Evolutionary conservation across 2,888 invertebrate species (phyloP), one percentile per base, ranked within the genome.

Genomic region (Andrena bicolor): DNA sequence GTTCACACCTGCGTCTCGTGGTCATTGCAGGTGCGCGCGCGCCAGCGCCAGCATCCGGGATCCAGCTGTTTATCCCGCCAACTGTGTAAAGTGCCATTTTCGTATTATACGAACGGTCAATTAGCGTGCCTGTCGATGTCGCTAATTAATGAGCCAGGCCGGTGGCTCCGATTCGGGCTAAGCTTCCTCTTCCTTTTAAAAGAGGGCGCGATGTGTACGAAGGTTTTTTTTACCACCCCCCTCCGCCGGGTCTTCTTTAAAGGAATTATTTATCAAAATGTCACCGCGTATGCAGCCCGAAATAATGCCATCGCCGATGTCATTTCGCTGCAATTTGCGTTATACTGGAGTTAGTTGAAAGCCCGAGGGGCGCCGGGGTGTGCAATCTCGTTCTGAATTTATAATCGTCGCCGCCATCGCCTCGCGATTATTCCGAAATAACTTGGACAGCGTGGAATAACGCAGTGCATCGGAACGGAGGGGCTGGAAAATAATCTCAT

Each of bases 1-100:
- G 64, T 53, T 58, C 64, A 32, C 84, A 86, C 48, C 81, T 86
- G 86, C 41, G 74, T 74, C 76, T 35, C 76, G 49, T 61, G 78
- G 63, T 76, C 64, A 78, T 78, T 74, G 56, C 69, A 73, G 48
- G 32, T 20, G 20, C 23, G 16, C 7, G 10, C 41, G 28, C 35
- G 53, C 63, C n/a, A n/a, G 60, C 32, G 4, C 26, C 51, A 2
- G 16, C 6, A 13, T 10, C 5, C 16, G 23, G 48, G 23, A 70
- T 60, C 66, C 35, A 20, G 56, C 53, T 76, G 68, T 75, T 86
- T 80, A 68, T 72, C 68, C 73, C 23, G 53, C 30, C 51, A 4
- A 41, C 13, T 10, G 60, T 53, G 65, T 30, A 58, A 71, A 76
- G 26, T 66, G 68, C 76, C 72, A 78, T 80, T 78, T 80, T 78